Percentiles rank a stretch among this genome's conserved stretches.
phyloP scores from a whole-genome alignment of 2,797 vertebrate species.

The Eulemur rubriventer region DNA sequence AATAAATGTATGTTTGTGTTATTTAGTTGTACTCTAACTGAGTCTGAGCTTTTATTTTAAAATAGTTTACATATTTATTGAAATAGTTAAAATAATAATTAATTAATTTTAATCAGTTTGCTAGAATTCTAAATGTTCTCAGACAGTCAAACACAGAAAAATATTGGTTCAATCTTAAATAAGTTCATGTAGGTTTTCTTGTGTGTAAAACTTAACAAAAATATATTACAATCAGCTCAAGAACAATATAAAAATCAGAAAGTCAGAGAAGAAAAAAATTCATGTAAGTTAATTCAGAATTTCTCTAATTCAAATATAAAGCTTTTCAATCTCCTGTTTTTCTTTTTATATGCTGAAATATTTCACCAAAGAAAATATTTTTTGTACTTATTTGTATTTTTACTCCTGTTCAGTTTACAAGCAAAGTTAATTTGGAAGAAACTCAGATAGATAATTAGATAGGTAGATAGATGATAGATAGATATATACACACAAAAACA shows the following conservation, averaged over 20 bases:
- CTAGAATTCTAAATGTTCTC: not conserved
- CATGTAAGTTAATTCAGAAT: not conserved
- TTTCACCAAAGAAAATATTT: not conserved
- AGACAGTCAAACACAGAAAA: not conserved
- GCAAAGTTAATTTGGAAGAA: not conserved
- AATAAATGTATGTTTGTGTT: not conserved
- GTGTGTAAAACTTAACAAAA: not conserved
- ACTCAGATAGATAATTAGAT: no score
- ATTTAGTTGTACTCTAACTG: not conserved
- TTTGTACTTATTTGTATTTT: not conserved
- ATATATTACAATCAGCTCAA: not conserved
- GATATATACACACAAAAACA: not conserved
- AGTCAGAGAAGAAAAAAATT: not conserved
- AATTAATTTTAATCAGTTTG: not conserved
- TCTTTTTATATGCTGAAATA: not conserved
- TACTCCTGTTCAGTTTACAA: not conserved
- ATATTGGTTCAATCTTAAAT: not conserved
- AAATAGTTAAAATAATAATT: not conserved
- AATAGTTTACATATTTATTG: not conserved
- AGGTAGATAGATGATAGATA: no score
- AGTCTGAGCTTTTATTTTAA: not conserved
- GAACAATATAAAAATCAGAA: not conserved
- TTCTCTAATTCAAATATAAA: not conserved
- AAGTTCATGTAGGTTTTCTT: not conserved
- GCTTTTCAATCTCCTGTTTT: not conserved